Percentiles rank a stretch among this genome's conserved stretches.
These are phyloP conservation scores for Netelia virgata DNA, from an alignment of 2,888 invertebrate species.

Conservation along the genomic window DNA sequence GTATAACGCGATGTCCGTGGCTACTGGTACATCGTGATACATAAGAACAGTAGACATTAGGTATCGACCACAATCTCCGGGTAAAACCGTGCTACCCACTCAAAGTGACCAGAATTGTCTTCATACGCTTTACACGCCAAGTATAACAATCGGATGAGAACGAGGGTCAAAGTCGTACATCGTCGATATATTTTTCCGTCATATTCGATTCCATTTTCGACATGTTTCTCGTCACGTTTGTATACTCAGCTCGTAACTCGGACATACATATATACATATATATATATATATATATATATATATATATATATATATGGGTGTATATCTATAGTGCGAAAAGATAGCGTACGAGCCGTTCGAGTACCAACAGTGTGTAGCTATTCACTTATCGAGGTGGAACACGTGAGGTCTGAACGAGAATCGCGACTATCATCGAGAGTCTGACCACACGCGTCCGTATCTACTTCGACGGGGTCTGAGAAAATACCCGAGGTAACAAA, in stretches of 20 bases:
- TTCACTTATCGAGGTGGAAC: constrained; percentile 7
- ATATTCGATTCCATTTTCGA: neutral
- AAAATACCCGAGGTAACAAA: constrained; percentile 12
- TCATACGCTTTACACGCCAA: constrained; percentile 38
- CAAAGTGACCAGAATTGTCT: constrained; percentile 23
- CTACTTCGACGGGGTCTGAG: constrained; percentile 22
- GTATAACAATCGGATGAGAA: neutral
- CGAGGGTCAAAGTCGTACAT: neutral
- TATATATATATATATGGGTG: too few relatives aligned
- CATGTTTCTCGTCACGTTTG: neutral
- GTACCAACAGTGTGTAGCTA: neutral
- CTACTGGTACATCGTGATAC: constrained; percentile 39
- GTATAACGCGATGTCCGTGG: constrained; percentile 14
- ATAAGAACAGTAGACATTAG: neutral
- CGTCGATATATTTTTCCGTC: constrained; percentile 19
- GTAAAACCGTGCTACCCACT: constrained; percentile 44
- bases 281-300: too few relatives aligned
- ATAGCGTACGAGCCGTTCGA: neutral
- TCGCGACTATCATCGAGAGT: neutral
- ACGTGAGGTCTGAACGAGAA: constrained; percentile 33
- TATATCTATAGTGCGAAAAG: neutral
- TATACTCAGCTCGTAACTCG: neutral
- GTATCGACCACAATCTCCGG: constrained; percentile 23
- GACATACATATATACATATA: too few relatives aligned
- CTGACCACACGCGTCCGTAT: constrained; percentile 16